These are phyloP conservation scores for Exephanes ischioxanthus DNA, from an alignment of 2,888 invertebrate genomes.

Conservation along the genomic window DNA sequence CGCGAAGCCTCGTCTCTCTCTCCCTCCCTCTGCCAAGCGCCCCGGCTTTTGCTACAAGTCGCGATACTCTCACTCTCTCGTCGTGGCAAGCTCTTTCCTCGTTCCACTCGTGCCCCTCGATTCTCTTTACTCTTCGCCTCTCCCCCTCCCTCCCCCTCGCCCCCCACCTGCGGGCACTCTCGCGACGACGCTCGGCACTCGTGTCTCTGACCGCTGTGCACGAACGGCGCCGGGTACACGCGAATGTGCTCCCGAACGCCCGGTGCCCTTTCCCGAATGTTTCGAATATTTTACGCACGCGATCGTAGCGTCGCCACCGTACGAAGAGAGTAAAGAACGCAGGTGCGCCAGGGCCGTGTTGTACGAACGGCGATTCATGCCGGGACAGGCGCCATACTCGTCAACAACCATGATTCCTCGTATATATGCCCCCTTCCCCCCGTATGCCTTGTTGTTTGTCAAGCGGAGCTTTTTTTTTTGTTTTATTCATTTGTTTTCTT, in stretches of 20 bases:
- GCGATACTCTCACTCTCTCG: conserved; percentile 28
- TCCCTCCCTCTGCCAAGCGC: not conserved
- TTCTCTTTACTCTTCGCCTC: conserved; percentile 75
- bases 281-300: conserved; percentile 77
- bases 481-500: not conserved
- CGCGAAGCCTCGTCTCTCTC: conserved; percentile 34
- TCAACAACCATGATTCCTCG: conserved; percentile 8
- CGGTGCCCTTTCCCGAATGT: conserved; percentile 72
- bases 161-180: conserved; percentile 75
- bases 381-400: conserved; percentile 4
- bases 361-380: not conserved
- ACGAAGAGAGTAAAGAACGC: conserved; percentile 67
- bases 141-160: conserved; percentile 84
- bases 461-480: not conserved
- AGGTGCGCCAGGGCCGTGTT: conserved; percentile 64
- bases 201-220: conserved; percentile 86
- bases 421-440: not conserved
- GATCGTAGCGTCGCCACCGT: conserved; percentile 76
- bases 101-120: conserved; percentile 1
- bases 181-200: conserved; percentile 67
- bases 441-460: conserved; percentile 5
- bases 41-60: conserved; percentile 9
- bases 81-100: not conserved
- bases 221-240: conserved; percentile 83
- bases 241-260: conserved; percentile 74